These are phyloP conservation scores for Phania funesta DNA, from an alignment of 2,888 invertebrate genomes.

Conservation along the genomic window DNA sequence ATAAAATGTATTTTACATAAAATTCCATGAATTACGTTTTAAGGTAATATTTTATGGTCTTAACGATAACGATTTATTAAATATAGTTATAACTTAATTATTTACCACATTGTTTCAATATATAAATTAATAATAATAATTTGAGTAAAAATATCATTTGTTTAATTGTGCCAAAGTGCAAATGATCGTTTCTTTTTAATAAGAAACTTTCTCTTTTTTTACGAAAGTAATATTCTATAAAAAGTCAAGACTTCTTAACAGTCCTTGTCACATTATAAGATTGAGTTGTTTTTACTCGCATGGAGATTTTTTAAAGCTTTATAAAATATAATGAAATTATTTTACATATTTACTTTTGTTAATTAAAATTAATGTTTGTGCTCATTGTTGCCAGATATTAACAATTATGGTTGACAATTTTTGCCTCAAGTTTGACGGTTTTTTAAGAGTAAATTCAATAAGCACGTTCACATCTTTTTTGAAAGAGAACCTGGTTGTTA, in stretches of 20 bases:
- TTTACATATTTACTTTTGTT: neutral
- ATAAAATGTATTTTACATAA: neutral
- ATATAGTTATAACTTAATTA: neutral
- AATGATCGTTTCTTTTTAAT: neutral
- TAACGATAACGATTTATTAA: neutral
- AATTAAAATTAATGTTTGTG: neutral
- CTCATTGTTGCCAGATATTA: too few relatives aligned
- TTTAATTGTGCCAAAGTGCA: neutral
- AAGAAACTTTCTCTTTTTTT: conserved; percentile 39
- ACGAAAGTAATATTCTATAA: neutral
- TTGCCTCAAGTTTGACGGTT: too few relatives aligned
- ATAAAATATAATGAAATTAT: neutral
- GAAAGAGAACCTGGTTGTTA: too few relatives aligned
- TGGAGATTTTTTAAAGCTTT: neutral
- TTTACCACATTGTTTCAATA: conserved; percentile 46
- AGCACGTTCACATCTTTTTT: too few relatives aligned
- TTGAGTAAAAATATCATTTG: conserved; percentile 36
- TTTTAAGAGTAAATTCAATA: too few relatives aligned
- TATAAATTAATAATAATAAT: conserved; percentile 8
- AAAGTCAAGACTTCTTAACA: neutral
- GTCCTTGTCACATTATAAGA: neutral
- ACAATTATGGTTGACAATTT: too few relatives aligned
- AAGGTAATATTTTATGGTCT: neutral
- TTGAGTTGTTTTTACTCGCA: neutral
- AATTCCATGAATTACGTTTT: too few relatives aligned